phyloP scores from a whole-genome alignment of 2,888 invertebrate genomes.

The Congeria kusceri region DNA sequence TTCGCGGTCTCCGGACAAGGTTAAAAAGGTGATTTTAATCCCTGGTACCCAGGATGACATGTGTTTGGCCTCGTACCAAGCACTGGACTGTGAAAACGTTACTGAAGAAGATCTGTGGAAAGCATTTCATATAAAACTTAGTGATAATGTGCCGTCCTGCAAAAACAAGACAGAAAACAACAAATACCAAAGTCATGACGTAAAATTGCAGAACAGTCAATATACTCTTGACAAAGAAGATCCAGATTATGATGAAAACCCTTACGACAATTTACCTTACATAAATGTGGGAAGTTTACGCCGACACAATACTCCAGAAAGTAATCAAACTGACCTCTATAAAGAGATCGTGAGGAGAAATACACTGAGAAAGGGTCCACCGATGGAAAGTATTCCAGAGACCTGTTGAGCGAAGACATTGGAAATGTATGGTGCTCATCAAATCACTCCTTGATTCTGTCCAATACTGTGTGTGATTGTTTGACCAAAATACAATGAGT shows the following conservation, averaged over 20 bases:
- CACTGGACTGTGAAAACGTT: constrained; percentile 64
- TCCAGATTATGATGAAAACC: constrained; percentile 64
- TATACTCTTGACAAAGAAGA: constrained; percentile 39
- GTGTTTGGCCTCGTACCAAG: constrained; percentile 48
- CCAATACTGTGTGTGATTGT: too few species aligned
- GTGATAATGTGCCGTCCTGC: constrained; percentile 32
- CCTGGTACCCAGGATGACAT: constrained; percentile 55
- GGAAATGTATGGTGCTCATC: too few species aligned
- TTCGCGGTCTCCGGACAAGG: constrained; percentile 46
- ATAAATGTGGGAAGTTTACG: constrained; percentile 61
- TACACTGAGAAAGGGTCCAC: constrained; percentile 45
- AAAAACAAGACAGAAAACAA: constrained; percentile 13
- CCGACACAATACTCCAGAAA: constrained; percentile 51
- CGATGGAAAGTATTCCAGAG: constrained; percentile 56
- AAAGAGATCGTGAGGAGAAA: constrained; percentile 52
- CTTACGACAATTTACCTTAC: constrained; percentile 62
- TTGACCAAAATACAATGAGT: too few species aligned
- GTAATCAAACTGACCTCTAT: constrained; percentile 36
- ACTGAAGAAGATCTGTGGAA: constrained; percentile 72
- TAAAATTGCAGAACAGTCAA: constrained; percentile 12
- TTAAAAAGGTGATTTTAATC: constrained; percentile 37
- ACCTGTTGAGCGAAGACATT: background rate
- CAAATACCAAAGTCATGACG: constrained; percentile 15
- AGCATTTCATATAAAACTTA: constrained; percentile 61
- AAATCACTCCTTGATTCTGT: too few species aligned